Evolutionary conservation across 2,888 invertebrate species (phyloP).

Genomic region (Synanthedon tipuliformis): DNA sequence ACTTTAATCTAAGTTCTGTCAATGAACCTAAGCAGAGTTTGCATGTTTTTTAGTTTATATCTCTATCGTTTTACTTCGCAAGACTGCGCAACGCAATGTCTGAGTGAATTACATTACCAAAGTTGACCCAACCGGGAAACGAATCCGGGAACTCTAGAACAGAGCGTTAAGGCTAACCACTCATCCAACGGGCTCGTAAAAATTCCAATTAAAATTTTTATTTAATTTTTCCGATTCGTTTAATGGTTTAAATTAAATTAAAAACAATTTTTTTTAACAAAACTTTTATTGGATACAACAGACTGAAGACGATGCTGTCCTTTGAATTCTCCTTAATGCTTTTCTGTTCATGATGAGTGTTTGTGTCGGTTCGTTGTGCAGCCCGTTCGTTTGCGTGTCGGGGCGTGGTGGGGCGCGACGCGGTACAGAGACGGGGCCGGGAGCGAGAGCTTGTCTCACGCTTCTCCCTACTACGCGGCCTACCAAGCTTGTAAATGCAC

Average conservation of each 20-base stretch:
- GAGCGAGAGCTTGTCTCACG: conserved; percentile 20
- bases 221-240: no score
- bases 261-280: background rate
- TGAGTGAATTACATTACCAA: no score
- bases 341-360: conserved; percentile 57
- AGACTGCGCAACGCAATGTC: no score
- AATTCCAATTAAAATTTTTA: no score
- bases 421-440: conserved; percentile 20
- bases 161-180: no score
- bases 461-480: conserved; percentile 35
- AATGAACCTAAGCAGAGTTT: no score
- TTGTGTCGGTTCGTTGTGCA: conserved; percentile 21
- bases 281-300: conserved; percentile 61
- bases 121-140: no score
- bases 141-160: no score
- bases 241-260: background rate
- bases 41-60: no score
- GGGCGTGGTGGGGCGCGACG: background rate
- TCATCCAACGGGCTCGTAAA: no score
- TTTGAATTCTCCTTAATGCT: conserved; percentile 40
- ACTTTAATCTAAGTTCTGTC: no score
- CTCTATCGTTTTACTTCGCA: no score
- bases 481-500: conserved; percentile 76
- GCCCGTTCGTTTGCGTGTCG: conserved; percentile 10
- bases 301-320: conserved; percentile 57